Base-by-base conservation (phyloP, 2,113 vertebrate species). In the Eleginops maclovinus region DNA sequence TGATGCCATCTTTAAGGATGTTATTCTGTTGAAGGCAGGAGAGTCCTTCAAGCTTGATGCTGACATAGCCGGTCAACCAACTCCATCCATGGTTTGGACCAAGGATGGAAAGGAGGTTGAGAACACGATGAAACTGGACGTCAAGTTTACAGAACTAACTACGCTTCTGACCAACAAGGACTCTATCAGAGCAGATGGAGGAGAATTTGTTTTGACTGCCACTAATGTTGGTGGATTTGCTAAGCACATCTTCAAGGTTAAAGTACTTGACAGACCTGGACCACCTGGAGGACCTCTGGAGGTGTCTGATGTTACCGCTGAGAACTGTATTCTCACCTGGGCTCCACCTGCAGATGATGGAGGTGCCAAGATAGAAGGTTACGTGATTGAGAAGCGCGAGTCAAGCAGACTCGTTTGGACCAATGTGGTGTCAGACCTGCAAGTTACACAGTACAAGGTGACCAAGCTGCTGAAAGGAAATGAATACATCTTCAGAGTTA, bases 351-450 rank as follows among this genome's bases (percentile, higher is more conserved):
- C 92, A 77, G 97, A 99, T 90, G 97, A 99, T 63, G 98, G 98
- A 31, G 98, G 98, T 75, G 97, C 96, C 81, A 95, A 96, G 70
- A 98, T 99, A 89, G 96, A 99, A 65, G 91, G 97, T 84, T 99
- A 98, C 31, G 82, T 98, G 41, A 92, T 99, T 87, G 96, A 99
- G 93, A 99, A 99, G 90, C 97, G 98, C 81, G 98, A 99, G 93
- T 99, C 98, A 65, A 98, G 97, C 91, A 96, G 98, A 92, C 88
- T 99, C 90, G 97, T 96, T 14, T 99, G 98, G 98, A 99, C 96
- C 84, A 95, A 94, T 72, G 98, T 97, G 64, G 95, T 94, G 79
- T 93, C 96, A 72, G 96, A 97, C 82, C 92, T 98, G 66, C 95
- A 95, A 65, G 88, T 95, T 68, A 98, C 95, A 77, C 95, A 97